Evolutionary conservation across 2,888 invertebrate genomes (phyloP), one percentile per base, ranked within the genome.

Genomic region (Orthosia incerta): DNA sequence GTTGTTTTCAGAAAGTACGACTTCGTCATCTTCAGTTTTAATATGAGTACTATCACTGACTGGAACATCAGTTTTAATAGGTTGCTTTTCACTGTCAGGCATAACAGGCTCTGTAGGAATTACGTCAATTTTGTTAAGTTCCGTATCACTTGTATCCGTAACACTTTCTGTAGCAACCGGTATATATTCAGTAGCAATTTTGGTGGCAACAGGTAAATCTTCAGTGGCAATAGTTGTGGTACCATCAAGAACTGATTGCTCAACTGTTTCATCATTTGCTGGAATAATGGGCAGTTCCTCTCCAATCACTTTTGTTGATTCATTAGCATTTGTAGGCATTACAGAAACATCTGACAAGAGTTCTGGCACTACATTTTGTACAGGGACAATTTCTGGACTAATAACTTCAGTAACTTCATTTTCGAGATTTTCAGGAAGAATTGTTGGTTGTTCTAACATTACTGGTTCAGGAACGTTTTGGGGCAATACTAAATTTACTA

Each of bases 1-100:
- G 68, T 91, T 92, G 75, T 89, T 92, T 87, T 89, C 91, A 55
- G 94, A 94, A 45, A 89, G 66, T 56, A 91, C 71, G 7, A 93
- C 82, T 89, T 93, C 93, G 77, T 92, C 92, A 71, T 90, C 90
- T 70, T 71, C 18, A n/a, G 53, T 70, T 65, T 75, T 69, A 26
- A 60, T 48, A 20, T 70, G 77, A 63, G 20, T 18, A 39, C 15
- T 65, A 69, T 62, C 59, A 13, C 18, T 73, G 15, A 65, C 4
- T n/a, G 62, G n/a, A 0, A 15, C 11, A n/a, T 62, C n/a, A 51
- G 55, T 16, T 31, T 68, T 18, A 13, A 48, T 45, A 23, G 57
- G 45, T 53, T 56, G 20, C 4, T 56, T 56, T 50, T 59, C 69
- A 63, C 39, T 51, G 51, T 31, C 60, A 23, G 13, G 4, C 2